A percentile compares a stretch with the other conserved stretches of the same genome.
Conservation (phyloP, 2,797 vertebrate genomes). For the Paguma larvata region DNA sequence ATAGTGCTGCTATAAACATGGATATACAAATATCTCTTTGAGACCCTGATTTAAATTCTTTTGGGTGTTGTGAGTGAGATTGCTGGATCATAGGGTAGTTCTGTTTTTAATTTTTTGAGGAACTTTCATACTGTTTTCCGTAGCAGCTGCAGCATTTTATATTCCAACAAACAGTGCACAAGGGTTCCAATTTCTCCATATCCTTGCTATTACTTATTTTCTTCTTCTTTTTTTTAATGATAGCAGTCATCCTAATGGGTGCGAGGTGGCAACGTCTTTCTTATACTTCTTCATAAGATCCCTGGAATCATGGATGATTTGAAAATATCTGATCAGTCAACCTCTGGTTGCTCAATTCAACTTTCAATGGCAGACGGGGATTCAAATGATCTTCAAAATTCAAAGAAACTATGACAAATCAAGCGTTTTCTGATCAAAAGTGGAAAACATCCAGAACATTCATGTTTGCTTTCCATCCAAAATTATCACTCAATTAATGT, state of each 20-base stretch:
- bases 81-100: not conserved
- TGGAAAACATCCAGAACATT: constrained; percentile 57
- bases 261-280: not conserved
- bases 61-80: not conserved
- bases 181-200: not conserved
- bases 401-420: constrained; percentile 58
- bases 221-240: not conserved
- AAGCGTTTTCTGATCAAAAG: constrained; percentile 52
- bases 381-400: constrained; percentile 55
- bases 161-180: not conserved
- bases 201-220: not conserved
- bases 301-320: constrained; percentile 11
- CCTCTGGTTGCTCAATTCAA: not conserved
- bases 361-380: not conserved
- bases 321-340: constrained; percentile 14
- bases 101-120: constrained; percentile 37
- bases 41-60: not conserved
- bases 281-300: constrained; percentile 1
- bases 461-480: constrained; percentile 52
- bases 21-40: not conserved
- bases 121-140: not conserved
- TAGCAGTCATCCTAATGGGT: not conserved
- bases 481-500: constrained; percentile 51
- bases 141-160: not conserved
- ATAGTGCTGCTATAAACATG: not conserved